phyloP scores from a whole-genome alignment of 2,888 invertebrate genomes.

The Margaritifera margaritifera region DNA sequence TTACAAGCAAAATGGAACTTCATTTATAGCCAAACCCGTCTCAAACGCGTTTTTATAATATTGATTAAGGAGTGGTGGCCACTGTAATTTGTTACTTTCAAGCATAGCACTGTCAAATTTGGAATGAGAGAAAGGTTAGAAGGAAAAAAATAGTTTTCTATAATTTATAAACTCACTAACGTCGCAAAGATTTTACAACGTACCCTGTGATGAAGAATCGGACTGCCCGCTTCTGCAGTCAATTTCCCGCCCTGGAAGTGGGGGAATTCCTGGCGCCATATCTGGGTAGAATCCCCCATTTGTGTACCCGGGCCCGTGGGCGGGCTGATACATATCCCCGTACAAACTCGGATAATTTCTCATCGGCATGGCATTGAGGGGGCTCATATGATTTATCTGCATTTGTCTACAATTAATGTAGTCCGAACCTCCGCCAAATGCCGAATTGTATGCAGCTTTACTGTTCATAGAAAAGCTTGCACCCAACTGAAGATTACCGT shows the following conservation, averaged over 20 bases:
- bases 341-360: conserved; percentile 62
- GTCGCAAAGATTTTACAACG: conserved; percentile 4
- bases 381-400: conserved; percentile 61
- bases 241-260: conserved; percentile 62
- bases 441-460: conserved; percentile 61
- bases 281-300: conserved; percentile 67
- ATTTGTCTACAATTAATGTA: conserved; percentile 67
- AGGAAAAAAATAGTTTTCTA: too few species aligned
- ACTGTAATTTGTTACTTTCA: too few species aligned
- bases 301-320: conserved; percentile 61
- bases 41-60: too few species aligned
- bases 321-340: conserved; percentile 64
- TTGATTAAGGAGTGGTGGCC: too few species aligned
- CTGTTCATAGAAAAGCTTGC: conserved; percentile 63
- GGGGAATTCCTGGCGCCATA: conserved; percentile 63
- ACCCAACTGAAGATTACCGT: conserved; percentile 62
- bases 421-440: conserved; percentile 57
- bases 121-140: too few species aligned
- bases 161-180: too few species aligned
- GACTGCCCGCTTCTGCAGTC: conserved; percentile 61
- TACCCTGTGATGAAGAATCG: conserved; percentile 62
- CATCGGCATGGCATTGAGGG: conserved; percentile 64
- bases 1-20: too few species aligned
- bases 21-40: too few species aligned
- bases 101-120: too few species aligned